Evolutionary conservation across 2,113 vertebrate genomes (phyloP).

Genomic region (Misgurnus anguillicaudatus): DNA sequence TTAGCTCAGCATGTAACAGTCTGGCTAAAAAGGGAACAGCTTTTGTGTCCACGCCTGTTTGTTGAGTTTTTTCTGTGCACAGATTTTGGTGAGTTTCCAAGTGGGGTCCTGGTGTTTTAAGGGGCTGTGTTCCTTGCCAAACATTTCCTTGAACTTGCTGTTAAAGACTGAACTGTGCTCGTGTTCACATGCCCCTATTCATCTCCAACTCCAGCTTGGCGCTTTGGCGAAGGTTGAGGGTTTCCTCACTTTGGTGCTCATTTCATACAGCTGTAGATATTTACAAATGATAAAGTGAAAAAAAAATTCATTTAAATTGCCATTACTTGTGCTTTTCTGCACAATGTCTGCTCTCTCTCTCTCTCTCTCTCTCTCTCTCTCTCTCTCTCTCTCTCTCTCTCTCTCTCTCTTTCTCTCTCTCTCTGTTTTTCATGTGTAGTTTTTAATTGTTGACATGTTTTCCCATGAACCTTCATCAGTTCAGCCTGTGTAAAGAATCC

Average conservation of each 20-base stretch:
- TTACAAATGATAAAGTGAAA: slow-evolving; percentile 21
- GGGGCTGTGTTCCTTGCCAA: slow-evolving; percentile 48
- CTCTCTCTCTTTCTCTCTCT: neutral
- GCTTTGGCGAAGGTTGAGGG: slow-evolving; percentile 44
- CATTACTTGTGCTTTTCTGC: slow-evolving; percentile 42
- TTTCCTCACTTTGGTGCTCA: slow-evolving; percentile 46
- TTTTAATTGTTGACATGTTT: slow-evolving; percentile 11
- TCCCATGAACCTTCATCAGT: slow-evolving; percentile 9
- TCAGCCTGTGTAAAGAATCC: slow-evolving; percentile 5
- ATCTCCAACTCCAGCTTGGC: slow-evolving; percentile 37
- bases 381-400: slow-evolving; percentile 4
- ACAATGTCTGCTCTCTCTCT: slow-evolving; percentile 35
- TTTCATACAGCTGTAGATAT: slow-evolving; percentile 31
- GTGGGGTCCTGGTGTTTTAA: slow-evolving; percentile 54
- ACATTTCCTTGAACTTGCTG: slow-evolving; percentile 51
- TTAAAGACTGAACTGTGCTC: slow-evolving; percentile 46
- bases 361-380: neutral
- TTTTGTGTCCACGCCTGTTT: slow-evolving; percentile 31
- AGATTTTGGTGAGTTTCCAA: slow-evolving; percentile 47
- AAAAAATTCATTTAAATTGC: slow-evolving; percentile 35
- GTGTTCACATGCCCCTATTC: slow-evolving; percentile 43
- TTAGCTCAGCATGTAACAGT: slow-evolving; percentile 13
- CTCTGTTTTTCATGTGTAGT: slow-evolving; percentile 4
- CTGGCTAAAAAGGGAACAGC: slow-evolving; percentile 30
- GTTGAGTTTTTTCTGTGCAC: slow-evolving; percentile 40